Conservation (phyloP, 2,113 vertebrate species). For the Trachemys scripta region DNA sequence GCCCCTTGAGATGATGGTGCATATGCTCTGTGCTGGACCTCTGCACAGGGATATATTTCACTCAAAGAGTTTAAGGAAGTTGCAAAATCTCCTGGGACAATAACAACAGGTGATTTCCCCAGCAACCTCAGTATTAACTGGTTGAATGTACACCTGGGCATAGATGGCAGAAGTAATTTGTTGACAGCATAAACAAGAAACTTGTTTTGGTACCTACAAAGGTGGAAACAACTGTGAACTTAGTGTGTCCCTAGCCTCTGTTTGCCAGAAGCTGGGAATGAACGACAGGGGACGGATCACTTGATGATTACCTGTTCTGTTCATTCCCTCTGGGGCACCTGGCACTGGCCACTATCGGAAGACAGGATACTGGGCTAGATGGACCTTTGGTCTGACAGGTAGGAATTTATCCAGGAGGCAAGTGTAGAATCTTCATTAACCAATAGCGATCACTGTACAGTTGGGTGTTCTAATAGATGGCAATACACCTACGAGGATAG, state of each 20-base stretch:
- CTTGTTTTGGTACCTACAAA: background rate
- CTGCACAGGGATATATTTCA: background rate
- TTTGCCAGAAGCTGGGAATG: too few species aligned
- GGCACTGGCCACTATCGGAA: too few species aligned
- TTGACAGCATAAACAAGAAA: conserved; percentile 8
- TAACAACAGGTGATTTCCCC: conserved; percentile 40
- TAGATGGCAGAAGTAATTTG: conserved; percentile 16
- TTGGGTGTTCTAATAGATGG: background rate
- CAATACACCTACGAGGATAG: background rate
- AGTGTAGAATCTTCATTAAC: background rate
- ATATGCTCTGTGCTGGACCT: background rate
- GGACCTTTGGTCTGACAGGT: background rate
- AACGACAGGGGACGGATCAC: too few species aligned
- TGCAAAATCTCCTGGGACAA: background rate
- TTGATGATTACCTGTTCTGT: too few species aligned
- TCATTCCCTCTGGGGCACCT: too few species aligned
- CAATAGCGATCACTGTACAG: fast-evolving
- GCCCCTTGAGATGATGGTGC: conserved; percentile 27
- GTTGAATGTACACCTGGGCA: conserved; percentile 29
- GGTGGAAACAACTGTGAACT: background rate
- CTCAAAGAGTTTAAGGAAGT: conserved; percentile 30
- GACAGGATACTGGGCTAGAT: too few species aligned
- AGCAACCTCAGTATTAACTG: conserved; percentile 15
- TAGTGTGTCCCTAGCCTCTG: background rate
- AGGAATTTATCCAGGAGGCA: background rate